Percentiles rank a stretch among this genome's conserved stretches.
phyloP scores from a whole-genome alignment of 2,797 vertebrate species.

The Typhlichthys eigenmanni region DNA sequence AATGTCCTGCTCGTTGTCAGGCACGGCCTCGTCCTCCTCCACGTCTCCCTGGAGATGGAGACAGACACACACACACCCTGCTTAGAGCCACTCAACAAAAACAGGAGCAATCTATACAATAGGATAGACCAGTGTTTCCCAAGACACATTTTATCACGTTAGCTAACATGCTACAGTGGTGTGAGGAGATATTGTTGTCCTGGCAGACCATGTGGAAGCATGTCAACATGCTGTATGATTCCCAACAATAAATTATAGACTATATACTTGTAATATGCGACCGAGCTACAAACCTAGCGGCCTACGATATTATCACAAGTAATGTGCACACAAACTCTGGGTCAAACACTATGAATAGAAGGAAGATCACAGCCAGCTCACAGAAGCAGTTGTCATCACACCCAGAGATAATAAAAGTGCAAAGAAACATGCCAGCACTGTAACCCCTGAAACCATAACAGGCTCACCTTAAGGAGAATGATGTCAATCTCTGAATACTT shows the following conservation, averaged over 20 bases:
- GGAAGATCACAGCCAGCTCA: background rate
- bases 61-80: background rate
- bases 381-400: constrained; percentile 30
- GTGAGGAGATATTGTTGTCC: no score
- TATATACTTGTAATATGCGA: background rate
- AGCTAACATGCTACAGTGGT: no score
- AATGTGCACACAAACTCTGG: background rate
- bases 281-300: background rate
- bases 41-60: constrained; percentile 73
- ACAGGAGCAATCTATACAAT: no score
- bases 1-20: constrained; percentile 93
- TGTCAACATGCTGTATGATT: no score
- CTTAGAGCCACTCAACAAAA: background rate
- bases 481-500: constrained; percentile 97
- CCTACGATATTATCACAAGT: no score
- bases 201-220: no score
- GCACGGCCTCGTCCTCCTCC: constrained; percentile 90
- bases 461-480: constrained; percentile 89
- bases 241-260: background rate
- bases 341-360: constrained; percentile 20
- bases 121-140: no score
- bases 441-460: background rate
- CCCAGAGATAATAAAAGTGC: background rate
- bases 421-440: background rate
- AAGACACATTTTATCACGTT: no score